A percentile compares a stretch with the other conserved stretches of the same genome.
Evolutionary conservation across 2,797 vertebrate genomes (phyloP).

Genomic region (Perodicticus potto): DNA sequence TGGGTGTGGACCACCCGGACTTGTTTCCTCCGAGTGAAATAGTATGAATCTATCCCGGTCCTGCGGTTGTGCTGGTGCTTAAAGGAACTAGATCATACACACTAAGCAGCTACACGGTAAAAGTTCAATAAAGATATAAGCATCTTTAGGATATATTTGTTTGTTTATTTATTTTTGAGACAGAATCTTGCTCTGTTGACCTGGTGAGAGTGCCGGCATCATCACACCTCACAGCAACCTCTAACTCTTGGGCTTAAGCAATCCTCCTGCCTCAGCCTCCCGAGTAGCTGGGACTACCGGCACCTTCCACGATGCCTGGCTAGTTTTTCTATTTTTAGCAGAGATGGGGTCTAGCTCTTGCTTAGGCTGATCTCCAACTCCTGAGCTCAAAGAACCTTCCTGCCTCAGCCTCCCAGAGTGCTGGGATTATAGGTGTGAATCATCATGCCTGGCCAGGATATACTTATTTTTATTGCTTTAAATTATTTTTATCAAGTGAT

Average conservation of each 20-base stretch:
- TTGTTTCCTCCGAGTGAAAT: too few relatives aligned
- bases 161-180: neutral
- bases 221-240: neutral
- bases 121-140: neutral
- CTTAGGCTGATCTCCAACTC: neutral
- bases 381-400: neutral
- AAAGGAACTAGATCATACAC: neutral
- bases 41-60: rapidly evolving
- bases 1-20: neutral
- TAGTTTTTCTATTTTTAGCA: neutral
- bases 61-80: neutral
- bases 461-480: too few relatives aligned
- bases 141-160: neutral
- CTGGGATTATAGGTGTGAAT: too few relatives aligned
- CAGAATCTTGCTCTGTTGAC: too few relatives aligned
- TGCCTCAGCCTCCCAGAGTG: too few relatives aligned
- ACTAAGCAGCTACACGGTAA: neutral
- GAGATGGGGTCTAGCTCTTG: neutral
- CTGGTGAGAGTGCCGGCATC: neutral
- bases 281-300: neutral
- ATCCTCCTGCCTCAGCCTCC: neutral
- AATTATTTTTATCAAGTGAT: neutral
- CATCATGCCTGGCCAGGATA: too few relatives aligned
- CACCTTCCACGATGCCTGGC: neutral
- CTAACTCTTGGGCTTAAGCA: neutral